Evolutionary conservation across 2,888 invertebrate species (phyloP).

Genomic region (Lasiommata megera): DNA sequence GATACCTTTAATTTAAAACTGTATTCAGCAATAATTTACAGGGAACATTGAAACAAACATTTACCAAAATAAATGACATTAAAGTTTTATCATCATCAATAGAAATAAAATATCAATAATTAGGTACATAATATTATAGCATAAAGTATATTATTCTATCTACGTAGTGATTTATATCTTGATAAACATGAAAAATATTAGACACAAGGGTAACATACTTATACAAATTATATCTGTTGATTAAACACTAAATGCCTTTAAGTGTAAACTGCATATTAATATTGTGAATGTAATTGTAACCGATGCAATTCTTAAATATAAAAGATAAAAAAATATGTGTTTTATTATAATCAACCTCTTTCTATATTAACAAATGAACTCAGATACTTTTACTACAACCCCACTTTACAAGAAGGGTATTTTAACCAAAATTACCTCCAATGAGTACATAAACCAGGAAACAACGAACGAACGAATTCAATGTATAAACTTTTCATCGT

Average conservation of each 20-base stretch:
- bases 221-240: conserved; percentile 2
- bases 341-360: neutral
- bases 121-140: no score
- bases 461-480: no score
- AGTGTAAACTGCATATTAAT: conserved; percentile 7
- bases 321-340: conserved; percentile 7
- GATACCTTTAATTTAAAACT: no score
- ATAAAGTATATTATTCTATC: neutral
- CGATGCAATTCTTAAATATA: conserved; percentile 27
- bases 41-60: conserved; percentile 17
- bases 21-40: conserved; percentile 25
- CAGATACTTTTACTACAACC: no score
- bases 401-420: no score
- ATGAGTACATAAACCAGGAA: no score
- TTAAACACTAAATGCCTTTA: conserved; percentile 16
- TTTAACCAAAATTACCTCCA: no score
- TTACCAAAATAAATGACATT: neutral
- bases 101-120: neutral
- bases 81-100: neutral
- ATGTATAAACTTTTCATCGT: no score
- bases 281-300: conserved; percentile 20
- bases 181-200: conserved; percentile 12
- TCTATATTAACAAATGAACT: no score
- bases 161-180: neutral
- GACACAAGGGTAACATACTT: conserved; percentile 11